Evolutionary conservation across 2,888 invertebrate genomes (phyloP), one percentile per base, ranked within the genome.

Genomic region (Marasmarcha lunaedactyla): DNA sequence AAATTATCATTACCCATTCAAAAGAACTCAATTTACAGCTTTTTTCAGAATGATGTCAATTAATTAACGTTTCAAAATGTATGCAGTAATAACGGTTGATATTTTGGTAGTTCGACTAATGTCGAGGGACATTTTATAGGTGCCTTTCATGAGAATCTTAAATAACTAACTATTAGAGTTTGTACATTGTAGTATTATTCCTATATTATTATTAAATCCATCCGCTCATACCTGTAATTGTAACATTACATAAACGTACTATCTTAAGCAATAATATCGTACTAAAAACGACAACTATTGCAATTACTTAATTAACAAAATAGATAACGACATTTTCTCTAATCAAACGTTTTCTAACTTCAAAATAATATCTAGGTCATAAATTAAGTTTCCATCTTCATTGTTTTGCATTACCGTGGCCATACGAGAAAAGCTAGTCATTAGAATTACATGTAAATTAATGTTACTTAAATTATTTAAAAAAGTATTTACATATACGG

Each of bases 381-480:
- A 20, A 20, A 20, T 7, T 20, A 20, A 20, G 20, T 20, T 5
- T 20, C n/a, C 20, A 20, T 20, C 20, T 20, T 14, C 12, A 38
- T 15, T 26, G 40, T 52, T 53, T 54, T 47, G 41, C 56, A 56
- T 59, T 54, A 61, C 65, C 61, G 71, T 69, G 78, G 81, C 79
- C 79, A 76, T 79, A 74, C 68, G 77, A 77, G 71, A 71, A 69
- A 71, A 73, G 67, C 83, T 83, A 83, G 83, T 83, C 83, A 83
- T 77, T 83, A 83, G 83, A 65, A 49, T 69, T 64, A 79, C 77
- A 71, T 71, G 71, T 79, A 79, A 79, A 74, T 70, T 69, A 77
- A 71, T 69, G 63, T 71, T 66, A 73, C 57, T 63, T 66, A 64
- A 65, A 64, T 49, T 50, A 46, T 55, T 20, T 53, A 57, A 66